These are phyloP conservation scores for Pristiophorus japonicus DNA, from an alignment of 2,113 vertebrate genomes.

Conservation along the genomic window DNA sequence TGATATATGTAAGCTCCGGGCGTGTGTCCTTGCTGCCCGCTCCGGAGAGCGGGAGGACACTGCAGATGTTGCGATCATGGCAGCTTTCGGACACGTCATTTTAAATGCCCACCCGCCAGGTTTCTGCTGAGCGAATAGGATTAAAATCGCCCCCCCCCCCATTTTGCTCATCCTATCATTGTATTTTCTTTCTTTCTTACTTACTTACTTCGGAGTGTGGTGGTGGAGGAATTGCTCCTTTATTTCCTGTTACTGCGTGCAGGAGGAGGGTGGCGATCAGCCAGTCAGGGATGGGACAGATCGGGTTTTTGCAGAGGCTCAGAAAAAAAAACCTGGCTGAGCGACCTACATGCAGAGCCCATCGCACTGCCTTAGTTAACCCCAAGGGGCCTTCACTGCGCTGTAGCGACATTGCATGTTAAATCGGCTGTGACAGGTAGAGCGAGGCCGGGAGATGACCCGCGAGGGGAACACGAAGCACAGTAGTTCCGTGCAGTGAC, in stretches of 20 bases:
- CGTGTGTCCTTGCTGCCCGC: too few relatives aligned
- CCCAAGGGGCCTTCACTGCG: not conserved
- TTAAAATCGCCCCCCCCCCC: too few relatives aligned
- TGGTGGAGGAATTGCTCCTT: too few relatives aligned
- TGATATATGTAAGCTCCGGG: too few relatives aligned
- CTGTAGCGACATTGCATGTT: not conserved
- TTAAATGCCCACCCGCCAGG: too few relatives aligned
- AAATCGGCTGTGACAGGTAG: not conserved
- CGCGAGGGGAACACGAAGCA: not conserved
- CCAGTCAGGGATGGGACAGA: not conserved
- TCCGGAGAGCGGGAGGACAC: too few relatives aligned
- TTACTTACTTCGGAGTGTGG: not conserved
- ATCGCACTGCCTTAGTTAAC: not conserved
- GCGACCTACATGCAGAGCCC: not conserved
- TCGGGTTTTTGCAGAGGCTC: not conserved
- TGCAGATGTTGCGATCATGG: too few relatives aligned
- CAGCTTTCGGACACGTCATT: too few relatives aligned
- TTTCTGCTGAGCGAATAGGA: too few relatives aligned
- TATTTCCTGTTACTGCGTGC: not conserved
- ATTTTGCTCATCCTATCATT: not conserved
- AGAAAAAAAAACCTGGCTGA: not conserved
- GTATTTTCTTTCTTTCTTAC: too few relatives aligned
- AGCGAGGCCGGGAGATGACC: not conserved
- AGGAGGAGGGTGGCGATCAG: not conserved
- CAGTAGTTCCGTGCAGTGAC: not conserved